A percentile compares a stretch with the other conserved stretches of the same genome.
These are phyloP conservation scores for Xerus rutilus DNA, from an alignment of 2,797 vertebrate species.

Conservation along the genomic window DNA sequence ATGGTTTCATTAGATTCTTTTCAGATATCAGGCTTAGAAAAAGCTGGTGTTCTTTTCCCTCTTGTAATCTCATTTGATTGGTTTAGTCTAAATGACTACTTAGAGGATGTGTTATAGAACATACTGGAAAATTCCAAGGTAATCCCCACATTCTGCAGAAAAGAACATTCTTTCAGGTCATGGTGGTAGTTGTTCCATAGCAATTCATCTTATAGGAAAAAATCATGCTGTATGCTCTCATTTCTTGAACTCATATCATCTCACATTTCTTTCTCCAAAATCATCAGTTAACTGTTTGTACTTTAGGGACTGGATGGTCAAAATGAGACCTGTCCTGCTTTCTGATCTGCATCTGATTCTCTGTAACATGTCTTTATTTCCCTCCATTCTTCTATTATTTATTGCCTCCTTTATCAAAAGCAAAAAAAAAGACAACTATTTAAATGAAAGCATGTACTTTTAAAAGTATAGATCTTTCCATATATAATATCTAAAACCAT, in stretches of 20 bases:
- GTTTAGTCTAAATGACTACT: neutral
- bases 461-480: neutral
- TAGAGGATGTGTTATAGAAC: neutral
- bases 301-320: neutral
- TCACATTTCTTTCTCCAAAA: conserved; percentile 14
- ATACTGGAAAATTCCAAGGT: neutral
- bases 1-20: neutral
- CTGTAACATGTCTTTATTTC: neutral
- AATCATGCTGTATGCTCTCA: neutral
- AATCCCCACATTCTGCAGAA: neutral
- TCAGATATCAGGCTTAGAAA: neutral
- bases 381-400: neutral
- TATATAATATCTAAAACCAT: neutral
- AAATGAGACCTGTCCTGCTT: neutral
- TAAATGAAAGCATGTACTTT: neutral
- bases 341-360: neutral
- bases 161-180: neutral
- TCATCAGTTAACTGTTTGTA: neutral
- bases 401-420: neutral
- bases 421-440: neutral
- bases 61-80: neutral
- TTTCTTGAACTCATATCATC: neutral
- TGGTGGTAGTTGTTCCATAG: neutral
- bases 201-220: neutral
- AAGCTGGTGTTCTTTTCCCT: neutral